Conservation (phyloP, 2,113 vertebrate species). For the Erythrolamprus reginae region DNA sequence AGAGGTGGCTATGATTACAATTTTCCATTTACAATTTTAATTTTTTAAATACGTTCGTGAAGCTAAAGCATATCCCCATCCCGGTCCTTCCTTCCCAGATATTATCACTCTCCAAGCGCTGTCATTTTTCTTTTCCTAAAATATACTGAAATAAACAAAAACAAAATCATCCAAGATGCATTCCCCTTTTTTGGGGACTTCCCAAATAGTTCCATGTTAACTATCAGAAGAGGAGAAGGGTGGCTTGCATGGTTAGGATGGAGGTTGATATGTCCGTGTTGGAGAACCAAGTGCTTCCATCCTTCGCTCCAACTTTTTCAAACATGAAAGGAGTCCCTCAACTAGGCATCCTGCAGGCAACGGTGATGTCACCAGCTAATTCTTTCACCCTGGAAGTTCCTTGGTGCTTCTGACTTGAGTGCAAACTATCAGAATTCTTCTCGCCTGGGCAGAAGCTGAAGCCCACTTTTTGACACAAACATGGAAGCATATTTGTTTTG, state of each 20-base stretch:
- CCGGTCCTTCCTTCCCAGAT: neutral
- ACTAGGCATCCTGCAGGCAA: neutral
- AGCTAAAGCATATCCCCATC: neutral
- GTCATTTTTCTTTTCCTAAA: neutral
- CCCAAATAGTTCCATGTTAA: neutral
- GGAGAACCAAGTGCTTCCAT: neutral
- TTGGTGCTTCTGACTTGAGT: neutral
- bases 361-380: neutral
- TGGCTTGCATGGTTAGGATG: neutral
- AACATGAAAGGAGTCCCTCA: neutral
- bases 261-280: neutral
- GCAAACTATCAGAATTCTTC: neutral
- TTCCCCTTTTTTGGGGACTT: neutral
- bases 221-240: neutral
- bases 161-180: rapidly evolving
- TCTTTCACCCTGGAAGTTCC: neutral
- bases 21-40: neutral
- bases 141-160: neutral
- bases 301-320: neutral
- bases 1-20: neutral
- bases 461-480: neutral
- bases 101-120: neutral
- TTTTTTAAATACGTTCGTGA: neutral
- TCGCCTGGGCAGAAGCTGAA: neutral
- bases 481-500: neutral